Evolutionary conservation across 2,888 invertebrate genomes (phyloP), one percentile per base, ranked within the genome.

Genomic region (Matsumyia berberina): DNA sequence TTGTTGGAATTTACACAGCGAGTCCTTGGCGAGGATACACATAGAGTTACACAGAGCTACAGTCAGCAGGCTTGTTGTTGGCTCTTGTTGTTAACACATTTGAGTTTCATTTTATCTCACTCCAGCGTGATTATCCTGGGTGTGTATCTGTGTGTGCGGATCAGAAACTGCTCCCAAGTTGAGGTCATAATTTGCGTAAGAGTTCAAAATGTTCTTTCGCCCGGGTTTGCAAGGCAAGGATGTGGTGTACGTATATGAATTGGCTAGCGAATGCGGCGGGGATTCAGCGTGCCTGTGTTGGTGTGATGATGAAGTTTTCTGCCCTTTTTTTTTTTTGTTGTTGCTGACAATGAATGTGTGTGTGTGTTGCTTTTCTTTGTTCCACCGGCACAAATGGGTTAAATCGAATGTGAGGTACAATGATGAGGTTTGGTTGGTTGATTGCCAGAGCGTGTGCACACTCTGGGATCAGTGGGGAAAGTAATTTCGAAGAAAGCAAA

Each of bases 111-210:
- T 57, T 44, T 39, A 55, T 49, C 64, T 55, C 44, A 29, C 15
- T 31, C 44, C 33, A 15, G 15, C 31, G 1, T 53, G n/a, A 9
- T 53, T 53, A 53, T 53, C 53, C 53, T 15, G 12, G 7, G 9
- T 19, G 9, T 31, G 12, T 44, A 8, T 17, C n/a, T 8, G n/a
- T 29, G 9, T 51, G 31, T 53, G 12, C 9, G 51, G 42, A 60
- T 64, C 37, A 57, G 62, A 64, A 66, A 74, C 60, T 44, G 39
- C 39, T 67, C 66, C 58, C 55, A 66, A 64, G 67, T 73, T 73
- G 78, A 69, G 78, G 73, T 78, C 78, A 78, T 78, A 78, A 83
- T 78, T 78, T 83, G 78, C 67, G 78, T 78, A 78, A 78, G 62
- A 73, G 67, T 78, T 67, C 37, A 49, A 39, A 55, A 42, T 66